These are phyloP conservation scores for Lucinisca nassula DNA, from an alignment of 2,888 invertebrate species.

Conservation along the genomic window DNA sequence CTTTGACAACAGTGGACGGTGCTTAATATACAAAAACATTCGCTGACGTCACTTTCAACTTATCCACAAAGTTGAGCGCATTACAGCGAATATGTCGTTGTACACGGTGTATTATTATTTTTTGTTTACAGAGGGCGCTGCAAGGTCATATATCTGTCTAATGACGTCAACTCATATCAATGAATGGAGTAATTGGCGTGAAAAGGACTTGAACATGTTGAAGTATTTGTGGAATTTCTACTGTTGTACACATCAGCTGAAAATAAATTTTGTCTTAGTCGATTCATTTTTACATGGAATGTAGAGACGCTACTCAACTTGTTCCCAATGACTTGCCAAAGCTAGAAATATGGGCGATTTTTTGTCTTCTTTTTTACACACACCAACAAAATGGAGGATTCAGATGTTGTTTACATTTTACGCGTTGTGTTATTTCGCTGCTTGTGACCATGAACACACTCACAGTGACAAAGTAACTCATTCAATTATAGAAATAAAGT, in stretches of 20 bases:
- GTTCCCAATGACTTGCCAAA: neutral
- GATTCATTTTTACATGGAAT: neutral
- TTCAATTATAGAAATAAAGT: neutral
- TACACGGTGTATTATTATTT: too few relatives aligned
- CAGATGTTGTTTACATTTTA: conserved; percentile 28
- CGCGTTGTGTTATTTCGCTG: neutral
- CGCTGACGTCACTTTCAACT: too few relatives aligned
- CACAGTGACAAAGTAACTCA: neutral
- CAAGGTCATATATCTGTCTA: conserved; percentile 61
- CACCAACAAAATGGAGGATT: conserved; percentile 60
- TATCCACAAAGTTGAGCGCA: too few relatives aligned
- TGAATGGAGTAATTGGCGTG: conserved; percentile 50
- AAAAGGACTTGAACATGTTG: conserved; percentile 16
- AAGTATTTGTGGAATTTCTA: conserved; percentile 32
- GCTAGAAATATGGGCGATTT: conserved; percentile 29
- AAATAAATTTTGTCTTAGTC: neutral
- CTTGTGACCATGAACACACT: neutral
- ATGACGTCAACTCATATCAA: conserved; percentile 68
- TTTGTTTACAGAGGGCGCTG: conserved; percentile 63
- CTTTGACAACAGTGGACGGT: too few relatives aligned
- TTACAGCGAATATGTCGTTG: too few relatives aligned
- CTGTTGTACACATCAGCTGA: neutral
- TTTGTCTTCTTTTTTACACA: conserved; percentile 48
- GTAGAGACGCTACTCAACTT: neutral
- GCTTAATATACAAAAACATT: too few relatives aligned